Percentiles rank a stretch among this genome's conserved stretches.
Conservation (phyloP, 2,888 invertebrate genomes). For the Athrips mouffetella region DNA sequence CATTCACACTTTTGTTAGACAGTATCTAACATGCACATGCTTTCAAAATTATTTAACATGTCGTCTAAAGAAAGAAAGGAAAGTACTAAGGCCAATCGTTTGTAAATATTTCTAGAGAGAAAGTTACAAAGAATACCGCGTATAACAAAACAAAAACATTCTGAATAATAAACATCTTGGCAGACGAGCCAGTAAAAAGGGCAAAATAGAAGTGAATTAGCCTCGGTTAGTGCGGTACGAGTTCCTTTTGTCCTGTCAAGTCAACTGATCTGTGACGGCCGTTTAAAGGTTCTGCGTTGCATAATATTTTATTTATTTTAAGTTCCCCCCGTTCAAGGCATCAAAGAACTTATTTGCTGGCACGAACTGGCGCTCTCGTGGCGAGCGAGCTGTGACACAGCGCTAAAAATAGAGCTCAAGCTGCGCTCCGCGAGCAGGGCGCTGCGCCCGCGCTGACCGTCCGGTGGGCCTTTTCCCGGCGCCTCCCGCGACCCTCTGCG, state of each 20-base stretch:
- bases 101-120: not conserved
- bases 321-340: too few species aligned
- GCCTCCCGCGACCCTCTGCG: conserved; percentile 45
- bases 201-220: conserved; percentile 10
- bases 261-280: conserved; percentile 1
- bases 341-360: conserved; percentile 31
- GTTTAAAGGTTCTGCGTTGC: conserved; percentile 7
- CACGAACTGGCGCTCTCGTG: conserved; percentile 42
- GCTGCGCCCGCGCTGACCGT: conserved; percentile 40
- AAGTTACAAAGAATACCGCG: not conserved
- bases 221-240: not conserved
- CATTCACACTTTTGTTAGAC: too few species aligned
- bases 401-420: conserved; percentile 72
- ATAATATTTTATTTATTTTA: conserved; percentile 9
- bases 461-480: conserved; percentile 32
- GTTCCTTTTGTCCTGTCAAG: conserved; percentile 13
- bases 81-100: too few species aligned
- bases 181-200: conserved; percentile 4
- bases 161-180: not conserved
- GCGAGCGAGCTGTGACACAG: conserved; percentile 66
- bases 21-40: too few species aligned
- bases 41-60: too few species aligned
- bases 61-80: too few species aligned
- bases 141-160: not conserved
- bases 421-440: conserved; percentile 42